Base-by-base conservation (phyloP, 2,888 invertebrate genomes). In the Tipula confusa region DNA sequence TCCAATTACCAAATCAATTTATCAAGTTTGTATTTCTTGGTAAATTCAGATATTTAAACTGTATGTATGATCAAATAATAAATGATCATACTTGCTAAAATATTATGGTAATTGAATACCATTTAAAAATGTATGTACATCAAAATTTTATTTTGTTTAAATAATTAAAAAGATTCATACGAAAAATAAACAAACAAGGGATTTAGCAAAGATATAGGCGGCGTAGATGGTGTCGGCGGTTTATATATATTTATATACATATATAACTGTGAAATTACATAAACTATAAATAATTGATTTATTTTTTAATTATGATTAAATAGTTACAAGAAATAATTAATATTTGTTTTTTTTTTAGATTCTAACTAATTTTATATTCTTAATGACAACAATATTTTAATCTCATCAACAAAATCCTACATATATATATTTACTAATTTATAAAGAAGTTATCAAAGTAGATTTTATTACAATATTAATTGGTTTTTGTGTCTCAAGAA, bases 391-490 rank as follows among this genome's bases (percentile, higher is more conserved):
- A 24, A 64, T 24, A 64, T 24, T 64, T 64, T 64, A 24, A 64
- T 64, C 64, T 64, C 64, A 24, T 64, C 24, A 64, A 24, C 64
- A 24, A 64, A 64, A 64, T 24, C 64, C 64, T 64, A 24, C 11
- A 24, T 64, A 6, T 4, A 43, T 43, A n/a, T 15, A 43, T 15
- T 2, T 43, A 43, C 43, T 15, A 15, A 43, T 43, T 43, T 43
- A 43, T 64, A 24, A 64, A 64, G 64, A 64, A 64, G 64, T 64
- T 64, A 64, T 64, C 64, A 64, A 64, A 64, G 64, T 64, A 9
- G 64, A 64, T 64, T 64, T 64, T 64, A 64, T 64, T 64, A 64
- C 64, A 64, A 64, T 64, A 64, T 64, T 64, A 64, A 64, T 64
- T 64, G 64, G 64, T 24, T 64, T n/a, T 64, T 64, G 64, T 64